phyloP scores from a whole-genome alignment of 30 jellyfish, hydroid and myxozoan genomes.

The Cassiopea xamachana region DNA sequence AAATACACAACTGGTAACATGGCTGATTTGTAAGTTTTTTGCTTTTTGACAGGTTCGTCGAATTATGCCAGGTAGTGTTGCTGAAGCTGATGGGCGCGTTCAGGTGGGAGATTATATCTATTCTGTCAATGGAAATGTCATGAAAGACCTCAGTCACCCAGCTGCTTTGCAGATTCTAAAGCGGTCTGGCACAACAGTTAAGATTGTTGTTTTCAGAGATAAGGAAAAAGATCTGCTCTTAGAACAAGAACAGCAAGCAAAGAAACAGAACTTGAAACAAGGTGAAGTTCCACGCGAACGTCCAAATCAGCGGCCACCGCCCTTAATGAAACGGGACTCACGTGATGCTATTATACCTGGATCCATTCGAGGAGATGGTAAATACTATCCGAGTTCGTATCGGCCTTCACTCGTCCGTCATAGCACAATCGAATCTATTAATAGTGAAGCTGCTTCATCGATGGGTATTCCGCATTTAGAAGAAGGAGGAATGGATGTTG shows the following conservation, averaged over 20 bases:
- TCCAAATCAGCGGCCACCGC: conserved; percentile 43
- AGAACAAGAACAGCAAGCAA: conserved; percentile 46
- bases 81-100: conserved; percentile 80
- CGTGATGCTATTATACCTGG: conserved; percentile 80
- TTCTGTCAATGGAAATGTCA: conserved; percentile 90
- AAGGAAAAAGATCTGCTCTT: conserved; percentile 32
- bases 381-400: conserved; percentile 18
- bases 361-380: conserved; percentile 57
- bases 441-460: conserved; percentile 69
- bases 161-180: conserved; percentile 90
- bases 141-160: conserved; percentile 92
- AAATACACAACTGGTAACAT: no score
- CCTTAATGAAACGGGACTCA: conserved; percentile 58
- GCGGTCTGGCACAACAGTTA: conserved; percentile 70
- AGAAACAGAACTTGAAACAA: conserved; percentile 8
- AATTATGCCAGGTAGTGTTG: conserved; percentile 84
- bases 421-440: conserved; percentile 73
- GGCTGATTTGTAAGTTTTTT: no score
- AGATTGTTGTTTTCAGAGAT: conserved; percentile 82
- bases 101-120: conserved; percentile 85
- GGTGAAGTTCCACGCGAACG: not conserved
- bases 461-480: conserved; percentile 73
- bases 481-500: conserved; percentile 32
- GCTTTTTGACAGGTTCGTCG: conserved; percentile 78
- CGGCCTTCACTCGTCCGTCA: conserved; percentile 53